phyloP scores from a whole-genome alignment of 2,888 invertebrate genomes.

The Pinctada fucata region DNA sequence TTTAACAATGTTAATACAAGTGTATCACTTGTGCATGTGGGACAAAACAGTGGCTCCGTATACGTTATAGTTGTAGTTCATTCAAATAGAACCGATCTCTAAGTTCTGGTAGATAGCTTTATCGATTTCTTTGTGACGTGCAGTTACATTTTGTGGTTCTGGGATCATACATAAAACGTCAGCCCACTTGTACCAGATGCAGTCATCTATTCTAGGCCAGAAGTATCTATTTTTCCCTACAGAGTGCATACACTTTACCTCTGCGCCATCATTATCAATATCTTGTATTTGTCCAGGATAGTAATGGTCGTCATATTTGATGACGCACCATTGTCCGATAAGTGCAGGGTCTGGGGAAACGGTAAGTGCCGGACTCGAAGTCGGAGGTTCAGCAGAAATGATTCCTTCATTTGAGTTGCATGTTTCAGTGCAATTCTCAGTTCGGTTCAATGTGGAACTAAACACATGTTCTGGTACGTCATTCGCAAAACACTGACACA shows the following conservation, averaged over 20 bases:
- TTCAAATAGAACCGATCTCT: too few relatives aligned
- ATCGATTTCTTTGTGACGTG: not conserved
- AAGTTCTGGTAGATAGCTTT: too few relatives aligned
- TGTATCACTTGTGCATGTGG: too few relatives aligned
- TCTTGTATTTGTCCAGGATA: slow-evolving; percentile 8
- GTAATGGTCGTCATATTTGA: slow-evolving; percentile 1
- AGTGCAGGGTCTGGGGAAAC: slow-evolving; percentile 1
- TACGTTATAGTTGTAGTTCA: too few relatives aligned
- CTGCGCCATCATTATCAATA: not conserved
- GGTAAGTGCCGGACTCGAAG: not conserved
- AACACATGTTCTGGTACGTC: not conserved
- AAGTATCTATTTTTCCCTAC: slow-evolving; percentile 4
- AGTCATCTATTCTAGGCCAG: slow-evolving; percentile 4
- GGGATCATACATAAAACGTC: not conserved
- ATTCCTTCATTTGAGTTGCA: not conserved
- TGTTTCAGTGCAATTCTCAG: not conserved
- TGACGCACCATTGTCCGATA: not conserved
- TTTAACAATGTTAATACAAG: too few relatives aligned
- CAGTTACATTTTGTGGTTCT: not conserved
- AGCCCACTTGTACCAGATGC: slow-evolving; percentile 12
- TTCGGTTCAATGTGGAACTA: not conserved
- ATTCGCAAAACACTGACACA: not conserved
- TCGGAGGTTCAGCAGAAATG: not conserved
- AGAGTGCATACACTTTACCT: slow-evolving; percentile 5
- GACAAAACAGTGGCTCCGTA: too few relatives aligned